A percentile compares a stretch with the other conserved stretches of the same genome.
These are phyloP conservation scores for Esox lucius DNA, from an alignment of 2,797 vertebrate species.

Conservation along the genomic window DNA sequence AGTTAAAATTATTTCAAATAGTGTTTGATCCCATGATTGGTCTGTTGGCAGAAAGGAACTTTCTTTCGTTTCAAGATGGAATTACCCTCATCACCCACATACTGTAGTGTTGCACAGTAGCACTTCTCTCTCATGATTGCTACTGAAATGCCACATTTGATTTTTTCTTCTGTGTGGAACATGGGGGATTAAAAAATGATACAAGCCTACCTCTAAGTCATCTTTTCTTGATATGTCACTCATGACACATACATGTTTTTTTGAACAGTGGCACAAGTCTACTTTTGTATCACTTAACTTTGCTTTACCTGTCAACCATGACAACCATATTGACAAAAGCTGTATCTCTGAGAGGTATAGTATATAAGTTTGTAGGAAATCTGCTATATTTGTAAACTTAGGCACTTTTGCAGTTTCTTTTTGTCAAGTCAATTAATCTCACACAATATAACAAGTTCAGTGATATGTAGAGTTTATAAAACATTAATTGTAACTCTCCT, in stretches of 20 bases:
- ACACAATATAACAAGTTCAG: not conserved
- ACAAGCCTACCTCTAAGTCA: too few relatives aligned
- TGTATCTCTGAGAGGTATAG: not conserved
- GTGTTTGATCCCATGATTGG: conserved; percentile 14
- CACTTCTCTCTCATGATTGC: conserved; percentile 56
- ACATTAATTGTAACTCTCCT: not conserved
- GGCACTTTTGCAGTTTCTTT: not conserved
- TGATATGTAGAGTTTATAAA: not conserved
- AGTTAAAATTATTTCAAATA: too few relatives aligned
- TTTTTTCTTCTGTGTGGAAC: conserved; percentile 55
- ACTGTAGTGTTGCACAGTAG: conserved; percentile 48
- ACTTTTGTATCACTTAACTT: too few relatives aligned
- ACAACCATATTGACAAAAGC: too few relatives aligned
- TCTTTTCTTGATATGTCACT: conserved; percentile 33
- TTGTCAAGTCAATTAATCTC: not conserved
- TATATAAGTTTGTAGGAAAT: not conserved
- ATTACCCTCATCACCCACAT: conserved; percentile 66
- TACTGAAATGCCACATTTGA: conserved; percentile 54
- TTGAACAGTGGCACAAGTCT: conserved; percentile 55
- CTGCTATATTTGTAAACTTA: not conserved
- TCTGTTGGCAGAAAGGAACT: conserved; percentile 80
- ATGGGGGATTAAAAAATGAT: conserved; percentile 46
- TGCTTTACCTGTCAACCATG: not conserved
- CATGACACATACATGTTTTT: not conserved
- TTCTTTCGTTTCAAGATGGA: conserved; percentile 52